Evolutionary conservation across 2,888 invertebrate genomes (phyloP).

Genomic region (Aphidoletes aphidimyza): DNA sequence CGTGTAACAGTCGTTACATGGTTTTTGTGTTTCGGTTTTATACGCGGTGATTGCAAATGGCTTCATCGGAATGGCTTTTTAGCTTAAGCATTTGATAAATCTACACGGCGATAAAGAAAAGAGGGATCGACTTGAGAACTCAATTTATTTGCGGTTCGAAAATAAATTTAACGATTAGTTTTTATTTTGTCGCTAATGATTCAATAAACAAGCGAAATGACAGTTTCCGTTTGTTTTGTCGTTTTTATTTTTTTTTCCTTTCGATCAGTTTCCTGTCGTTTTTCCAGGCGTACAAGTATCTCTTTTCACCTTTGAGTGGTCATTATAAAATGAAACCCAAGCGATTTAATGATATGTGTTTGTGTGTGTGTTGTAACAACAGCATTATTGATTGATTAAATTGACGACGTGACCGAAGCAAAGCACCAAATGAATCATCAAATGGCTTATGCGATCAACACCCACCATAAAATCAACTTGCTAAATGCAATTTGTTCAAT

Average conservation of each 20-base stretch:
- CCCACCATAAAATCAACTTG: background rate
- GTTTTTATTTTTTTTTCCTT: background rate
- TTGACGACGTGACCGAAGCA: background rate
- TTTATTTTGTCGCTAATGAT: constrained; percentile 45
- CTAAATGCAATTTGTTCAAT: background rate
- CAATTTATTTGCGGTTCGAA: constrained; percentile 19
- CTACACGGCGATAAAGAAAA: constrained; percentile 17
- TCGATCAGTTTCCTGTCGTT: background rate
- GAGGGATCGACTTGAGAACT: too few relatives aligned
- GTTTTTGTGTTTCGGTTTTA: background rate
- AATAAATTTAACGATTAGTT: constrained; percentile 43
- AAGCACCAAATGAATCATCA: background rate
- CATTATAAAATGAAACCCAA: constrained; percentile 19
- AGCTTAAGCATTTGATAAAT: constrained; percentile 36
- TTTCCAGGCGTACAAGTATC: background rate
- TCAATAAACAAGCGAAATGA: constrained; percentile 12
- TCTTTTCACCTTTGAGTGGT: background rate
- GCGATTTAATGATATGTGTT: constrained; percentile 35
- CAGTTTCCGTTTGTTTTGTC: background rate
- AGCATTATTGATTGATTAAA: constrained; percentile 49
- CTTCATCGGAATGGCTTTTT: background rate
- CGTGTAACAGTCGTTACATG: background rate
- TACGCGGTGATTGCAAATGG: constrained; percentile 16
- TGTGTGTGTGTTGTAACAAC: background rate
- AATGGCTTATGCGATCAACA: background rate